phyloP scores from a whole-genome alignment of 2,113 vertebrate species.

The Etia nguti region DNA sequence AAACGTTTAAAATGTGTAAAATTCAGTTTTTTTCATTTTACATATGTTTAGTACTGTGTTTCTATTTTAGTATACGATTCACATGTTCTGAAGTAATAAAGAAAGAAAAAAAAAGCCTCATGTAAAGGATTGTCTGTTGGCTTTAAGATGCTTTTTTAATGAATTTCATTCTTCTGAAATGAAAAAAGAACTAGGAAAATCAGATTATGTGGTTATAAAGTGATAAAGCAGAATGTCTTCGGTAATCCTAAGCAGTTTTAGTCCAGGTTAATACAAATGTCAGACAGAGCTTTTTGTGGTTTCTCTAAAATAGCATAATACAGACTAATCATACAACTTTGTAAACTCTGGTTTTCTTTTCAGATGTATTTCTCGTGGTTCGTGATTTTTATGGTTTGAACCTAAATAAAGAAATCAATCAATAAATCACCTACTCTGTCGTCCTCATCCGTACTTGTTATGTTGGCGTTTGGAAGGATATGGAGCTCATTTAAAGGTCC shows the following conservation, averaged over 20 bases:
- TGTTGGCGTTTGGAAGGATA: neutral
- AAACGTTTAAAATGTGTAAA: neutral
- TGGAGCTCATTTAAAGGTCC: neutral
- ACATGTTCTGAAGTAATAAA: neutral
- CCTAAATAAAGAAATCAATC: neutral
- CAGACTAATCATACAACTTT: neutral
- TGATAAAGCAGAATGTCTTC: conserved; percentile 15
- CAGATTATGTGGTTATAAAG: conserved; percentile 29
- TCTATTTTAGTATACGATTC: neutral
- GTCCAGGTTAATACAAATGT: neutral
- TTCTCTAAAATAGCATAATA: neutral
- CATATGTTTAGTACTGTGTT: neutral
- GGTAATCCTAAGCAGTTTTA: conserved; percentile 16
- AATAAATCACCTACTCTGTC: neutral
- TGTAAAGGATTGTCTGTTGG: neutral
- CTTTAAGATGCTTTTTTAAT: conserved; percentile 3
- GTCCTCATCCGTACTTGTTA: neutral
- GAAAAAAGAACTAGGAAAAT: conserved; percentile 16
- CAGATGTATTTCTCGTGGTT: neutral
- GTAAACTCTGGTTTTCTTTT: neutral
- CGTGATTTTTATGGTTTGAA: neutral
- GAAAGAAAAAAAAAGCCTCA: neutral
- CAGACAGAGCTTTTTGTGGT: neutral
- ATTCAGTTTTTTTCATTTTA: neutral
- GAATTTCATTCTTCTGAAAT: conserved; percentile 9